Base-by-base conservation (phyloP, 2,797 vertebrate genomes). In the Gobionotothen gibberifrons region DNA sequence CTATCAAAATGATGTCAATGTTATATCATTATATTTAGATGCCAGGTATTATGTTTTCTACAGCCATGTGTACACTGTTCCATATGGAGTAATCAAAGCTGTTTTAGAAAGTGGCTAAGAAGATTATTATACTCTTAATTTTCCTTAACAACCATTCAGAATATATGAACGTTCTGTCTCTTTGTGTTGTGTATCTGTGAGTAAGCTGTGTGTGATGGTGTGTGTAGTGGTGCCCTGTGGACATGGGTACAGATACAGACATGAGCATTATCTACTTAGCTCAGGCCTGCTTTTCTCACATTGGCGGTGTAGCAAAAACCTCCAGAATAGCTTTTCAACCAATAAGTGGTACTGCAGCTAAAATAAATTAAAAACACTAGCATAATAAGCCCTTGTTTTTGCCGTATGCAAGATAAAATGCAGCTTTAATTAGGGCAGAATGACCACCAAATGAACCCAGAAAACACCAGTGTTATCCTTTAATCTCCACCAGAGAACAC, bases 241-340 rank as follows among this genome's bases (percentile, higher is more conserved):
- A 75, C 48, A 44, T 43, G 58, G 72, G 56, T 26, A 44, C 0
- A 2, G 57, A 74, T 39, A 43, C 59, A 66, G 62, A 67, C 48
- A 22, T 13, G 11, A 58, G 55, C 52, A 60, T 74, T 77, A 65
- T 79, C 61, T 60, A 2, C 63, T 54, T 26, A 60, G 40, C 59
- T 68, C 58, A 68, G 56, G 26, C 63, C 46, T 5, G 16, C 17
- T 49, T 72, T 68, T 73, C 62, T 62, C 66, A 81, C 5, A 43
- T 17, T 17, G 12, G 43, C 21, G 21, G 9, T 15, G 10, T 17
- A 58, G 26, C 62, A 78, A 58, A 70, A 65, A 53, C 40, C 49
- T 61, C 17, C 22, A n/a, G 36, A 68, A 68, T 40, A 10, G n/a
- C 16, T 76, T 70, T 73, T 70, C 29, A 62, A 56, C 26, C 40